Evolutionary conservation across 1,140 invertebrate species (phyloP), one percentile per base, ranked within the genome.

Genomic region (Drosophila orena): DNA sequence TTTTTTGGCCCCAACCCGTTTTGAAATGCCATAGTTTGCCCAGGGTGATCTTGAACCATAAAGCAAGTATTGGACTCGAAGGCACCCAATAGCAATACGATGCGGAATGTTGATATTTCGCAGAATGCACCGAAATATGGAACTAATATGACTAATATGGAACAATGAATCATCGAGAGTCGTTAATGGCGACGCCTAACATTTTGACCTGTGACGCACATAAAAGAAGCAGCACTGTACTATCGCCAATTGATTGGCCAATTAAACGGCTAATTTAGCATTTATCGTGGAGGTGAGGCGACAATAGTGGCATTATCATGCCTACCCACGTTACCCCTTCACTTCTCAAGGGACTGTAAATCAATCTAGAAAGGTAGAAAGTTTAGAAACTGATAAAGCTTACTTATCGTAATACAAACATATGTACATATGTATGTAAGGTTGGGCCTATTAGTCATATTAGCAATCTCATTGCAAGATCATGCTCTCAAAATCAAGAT

Each of bases 121-220:
- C 3, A 34, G 62, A 66, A 64, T 66, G 58, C 11, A 64, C 58
- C 20, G 17, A 65, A 65, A 37, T 11, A 20, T 38, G 15, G 11
- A n/a, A 37, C 22, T n/a, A n/a, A n/a, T n/a, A n/a, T n/a, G 42
- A 59, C 22, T 58, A 17, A 37, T 11, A 20, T 38, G 15, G 11
- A n/a, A 37, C 22, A 34, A 55, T 69, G 66, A 69, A 38, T 69
- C 42, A 69, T n/a, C 8, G 22, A 34, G 17, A 10, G 37, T 58
- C n/a, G 35, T 12, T 27, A 15, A 58, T 30, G 37, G 53, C 61
- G 37, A 35, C 61, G 17, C 58, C 61, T 47, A 58, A 62, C 43
- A 43, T 30, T 53, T 20, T 15, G 34, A 37, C 66, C 69, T 66
- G 66, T 69, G 62, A 69, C 49, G 34, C 22, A 15, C 17, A 69